Evolutionary conservation across 1,140 invertebrate species (phyloP), one percentile per base, ranked within the genome.

Genomic region (Sminthurinus signatus): DNA sequence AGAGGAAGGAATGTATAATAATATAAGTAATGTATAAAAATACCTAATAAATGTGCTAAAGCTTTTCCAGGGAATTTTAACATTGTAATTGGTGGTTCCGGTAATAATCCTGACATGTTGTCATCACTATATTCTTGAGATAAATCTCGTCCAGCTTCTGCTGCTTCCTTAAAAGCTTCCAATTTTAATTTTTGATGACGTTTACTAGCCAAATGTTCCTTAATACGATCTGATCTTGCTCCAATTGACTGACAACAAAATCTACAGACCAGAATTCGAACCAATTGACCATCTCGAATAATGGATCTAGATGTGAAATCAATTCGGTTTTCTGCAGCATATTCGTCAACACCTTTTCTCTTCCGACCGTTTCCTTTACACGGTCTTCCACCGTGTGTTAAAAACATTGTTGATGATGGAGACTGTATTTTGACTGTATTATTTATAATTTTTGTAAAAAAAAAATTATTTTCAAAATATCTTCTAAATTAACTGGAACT

Each of bases 11-110:
- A 54, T n/a, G n/a, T n/a, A 54, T 28, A 23, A 39, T 31, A 28
- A n/a, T n/a, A n/a, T n/a, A n/a, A n/a, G n/a, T n/a, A n/a, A n/a
- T n/a, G n/a, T n/a, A n/a, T n/a, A n/a, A n/a, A n/a, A n/a, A 58
- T 65, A 72, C 70, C 70, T 32, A 72, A 56, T 42, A 72, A 65
- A 54, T 72, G 70, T 31, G 70, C 70, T 48, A 72, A 60, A 42
- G 70, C 70, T 60, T 72, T 72, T 55, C 70, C 70, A 3, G 70
- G 70, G 55, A 72, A 72, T 51, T 72, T 72, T 55, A 72, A 67
- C 70, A 72, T 72, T 14, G 70, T 72, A 54, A 72, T 72, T 0
- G 70, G 70, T 60, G 70, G 70, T 55, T 72, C 70, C 27, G 70
- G 70, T 17, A 72, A 55, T 23, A 72, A 52, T 19, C 67, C 70